Base-by-base conservation (phyloP, 1,140 invertebrate genomes). In the Harlomillsia oculata region DNA sequence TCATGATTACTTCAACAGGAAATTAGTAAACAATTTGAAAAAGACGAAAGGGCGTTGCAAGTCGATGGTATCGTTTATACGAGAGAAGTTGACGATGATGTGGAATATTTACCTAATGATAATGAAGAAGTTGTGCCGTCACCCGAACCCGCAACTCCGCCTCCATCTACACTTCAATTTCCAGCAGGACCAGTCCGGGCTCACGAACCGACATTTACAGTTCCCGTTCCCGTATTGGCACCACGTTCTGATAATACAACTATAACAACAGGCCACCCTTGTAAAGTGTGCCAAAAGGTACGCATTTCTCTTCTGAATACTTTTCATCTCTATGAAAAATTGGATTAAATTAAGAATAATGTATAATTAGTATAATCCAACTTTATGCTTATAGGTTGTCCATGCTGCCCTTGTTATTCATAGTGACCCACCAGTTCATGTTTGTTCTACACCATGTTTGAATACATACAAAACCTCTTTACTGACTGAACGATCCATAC, bases 381-480 rank as follows among this genome's bases (percentile, higher is more conserved):
- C 16, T 49, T 46, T 44, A n/a, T 46, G 32, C 5, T 26, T 51
- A 3, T 30, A 64, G 58, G 16, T 53, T 21, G 25, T 37, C n/a
- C 13, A 5, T 82, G 81, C 67, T 71, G 70, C 2, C 72, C 78
- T 54, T 82, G 82, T 69, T 62, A 63, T 29, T 60, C 74, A 56
- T 72, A 72, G 28, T 44, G 63, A 59, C 1, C 26, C 60, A 13
- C 53, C 59, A 52, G 36, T 65, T 13, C 41, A 49, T 25, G 29
- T 65, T 6, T 65, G 63, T 37, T 61, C 63, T 28, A 56, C 56
- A 23, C 51, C 21, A 26, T 65, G 63, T 36, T 65, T 65, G 30
- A 65, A 65, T 39, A 40, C 46, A 8, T 65, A 62, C 34, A 28
- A 59, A 44, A 62, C 59, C 60, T 59, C 60, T 25, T 55, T 58